phyloP scores from a whole-genome alignment of 2,797 vertebrate species.

The Ctenosaura bakeri region DNA sequence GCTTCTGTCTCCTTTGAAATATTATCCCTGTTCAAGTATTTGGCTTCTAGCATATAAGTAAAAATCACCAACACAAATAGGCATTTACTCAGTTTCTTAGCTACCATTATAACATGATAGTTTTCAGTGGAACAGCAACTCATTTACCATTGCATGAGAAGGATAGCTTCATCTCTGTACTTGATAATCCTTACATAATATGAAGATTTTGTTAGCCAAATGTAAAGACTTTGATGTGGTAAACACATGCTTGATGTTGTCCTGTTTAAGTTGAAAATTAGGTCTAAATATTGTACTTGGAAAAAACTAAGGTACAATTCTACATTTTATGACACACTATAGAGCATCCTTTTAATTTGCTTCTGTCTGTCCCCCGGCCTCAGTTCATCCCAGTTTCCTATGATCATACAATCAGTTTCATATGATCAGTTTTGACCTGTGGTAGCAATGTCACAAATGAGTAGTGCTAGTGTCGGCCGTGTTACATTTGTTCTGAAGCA shows the following conservation, averaged over 20 bases:
- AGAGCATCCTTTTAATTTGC: not conserved
- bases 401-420: not conserved
- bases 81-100: not conserved
- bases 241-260: not conserved
- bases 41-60: not conserved
- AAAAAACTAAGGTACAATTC: not conserved
- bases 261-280: not conserved
- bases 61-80: not conserved
- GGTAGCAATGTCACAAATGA: not conserved
- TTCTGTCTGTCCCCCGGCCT: not conserved
- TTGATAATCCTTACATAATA: not conserved
- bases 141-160: not conserved
- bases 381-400: not conserved
- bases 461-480: not conserved
- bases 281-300: not conserved
- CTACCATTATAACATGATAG: not conserved
- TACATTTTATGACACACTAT: not conserved
- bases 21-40: slow-evolving; percentile 9
- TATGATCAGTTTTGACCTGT: not conserved
- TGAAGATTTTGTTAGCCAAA: not conserved
- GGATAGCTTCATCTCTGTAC: not conserved
- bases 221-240: not conserved
- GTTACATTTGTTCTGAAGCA: not conserved
- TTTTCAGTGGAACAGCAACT: not conserved
- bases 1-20: not conserved